Percentiles rank a stretch among this genome's conserved stretches.
phyloP scores from a whole-genome alignment of 2,113 vertebrate genomes.

The Ia io region DNA sequence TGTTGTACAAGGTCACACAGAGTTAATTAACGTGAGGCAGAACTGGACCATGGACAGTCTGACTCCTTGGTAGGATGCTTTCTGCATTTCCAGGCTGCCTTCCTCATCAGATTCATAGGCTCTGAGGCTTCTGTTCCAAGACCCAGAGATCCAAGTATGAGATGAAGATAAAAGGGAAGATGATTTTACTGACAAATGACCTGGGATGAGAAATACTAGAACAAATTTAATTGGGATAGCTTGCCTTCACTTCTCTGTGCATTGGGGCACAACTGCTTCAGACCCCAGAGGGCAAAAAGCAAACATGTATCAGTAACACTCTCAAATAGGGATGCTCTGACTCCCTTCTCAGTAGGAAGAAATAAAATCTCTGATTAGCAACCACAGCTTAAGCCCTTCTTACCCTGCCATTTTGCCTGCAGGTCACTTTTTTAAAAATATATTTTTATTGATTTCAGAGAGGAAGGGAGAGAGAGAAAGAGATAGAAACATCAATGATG shows the following conservation, averaged over 20 bases:
- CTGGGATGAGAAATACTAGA: background rate
- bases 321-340: background rate
- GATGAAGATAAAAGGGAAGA: background rate
- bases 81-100: background rate
- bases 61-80: background rate
- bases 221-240: background rate
- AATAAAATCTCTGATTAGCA: slow-evolving; percentile 15
- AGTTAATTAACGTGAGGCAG: background rate
- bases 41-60: background rate
- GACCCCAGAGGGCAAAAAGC: background rate
- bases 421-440: background rate
- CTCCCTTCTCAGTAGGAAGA: slow-evolving; percentile 7
- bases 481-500: too few species aligned
- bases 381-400: background rate
- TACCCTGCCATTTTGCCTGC: background rate
- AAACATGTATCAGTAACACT: background rate
- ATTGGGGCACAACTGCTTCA: background rate
- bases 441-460: too few species aligned
- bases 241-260: background rate
- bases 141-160: background rate
- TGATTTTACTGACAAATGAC: background rate
- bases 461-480: too few species aligned
- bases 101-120: background rate
- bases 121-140: background rate
- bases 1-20: background rate